Percentiles rank a stretch among this genome's conserved stretches.
Evolutionary conservation across 1,140 invertebrate species (phyloP).

Genomic region (Venustaconcha ellipsiformis): DNA sequence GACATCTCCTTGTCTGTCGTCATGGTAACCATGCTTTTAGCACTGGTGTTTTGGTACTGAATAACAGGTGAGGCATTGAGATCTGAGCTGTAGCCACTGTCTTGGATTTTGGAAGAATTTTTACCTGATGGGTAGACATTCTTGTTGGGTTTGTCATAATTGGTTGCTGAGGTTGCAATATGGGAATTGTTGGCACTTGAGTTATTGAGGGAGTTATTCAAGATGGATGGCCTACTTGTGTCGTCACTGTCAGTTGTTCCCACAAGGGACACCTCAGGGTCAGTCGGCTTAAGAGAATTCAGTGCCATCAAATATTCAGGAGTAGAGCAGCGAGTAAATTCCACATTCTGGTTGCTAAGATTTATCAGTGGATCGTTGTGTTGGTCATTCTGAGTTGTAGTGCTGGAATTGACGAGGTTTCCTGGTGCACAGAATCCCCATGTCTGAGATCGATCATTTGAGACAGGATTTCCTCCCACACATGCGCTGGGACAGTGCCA

Average conservation of each 20-base stretch:
- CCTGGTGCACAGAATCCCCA: too few relatives aligned
- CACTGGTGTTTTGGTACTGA: slow-evolving; percentile 11
- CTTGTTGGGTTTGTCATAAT: slow-evolving; percentile 16
- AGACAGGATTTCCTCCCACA: too few relatives aligned
- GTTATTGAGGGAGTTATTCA: slow-evolving; percentile 4
- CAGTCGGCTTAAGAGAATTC: slow-evolving; percentile 26
- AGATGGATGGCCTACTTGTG: slow-evolving; percentile 8
- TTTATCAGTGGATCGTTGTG: slow-evolving; percentile 14
- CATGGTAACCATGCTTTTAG: slow-evolving; percentile 3
- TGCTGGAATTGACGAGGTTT: too few relatives aligned
- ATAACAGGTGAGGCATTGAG: slow-evolving; percentile 36
- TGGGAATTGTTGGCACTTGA: background rate
- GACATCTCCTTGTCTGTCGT: background rate
- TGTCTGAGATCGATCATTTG: too few relatives aligned
- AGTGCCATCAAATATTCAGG: slow-evolving; percentile 40
- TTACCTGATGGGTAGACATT: background rate
- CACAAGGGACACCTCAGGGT: slow-evolving; percentile 3
- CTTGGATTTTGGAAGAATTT: slow-evolving; percentile 15
- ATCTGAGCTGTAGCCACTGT: slow-evolving; percentile 50
- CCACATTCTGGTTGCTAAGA: slow-evolving; percentile 11
- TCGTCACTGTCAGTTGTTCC: slow-evolving; percentile 2
- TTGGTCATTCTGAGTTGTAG: background rate
- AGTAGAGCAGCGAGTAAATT: slow-evolving; percentile 43
- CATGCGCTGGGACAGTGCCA: too few relatives aligned
- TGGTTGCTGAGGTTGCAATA: slow-evolving; percentile 1